Evolutionary conservation across 2,113 vertebrate species (phyloP), one percentile per base, ranked within the genome.

Genomic region (Rhinolophus ferrumequinum): DNA sequence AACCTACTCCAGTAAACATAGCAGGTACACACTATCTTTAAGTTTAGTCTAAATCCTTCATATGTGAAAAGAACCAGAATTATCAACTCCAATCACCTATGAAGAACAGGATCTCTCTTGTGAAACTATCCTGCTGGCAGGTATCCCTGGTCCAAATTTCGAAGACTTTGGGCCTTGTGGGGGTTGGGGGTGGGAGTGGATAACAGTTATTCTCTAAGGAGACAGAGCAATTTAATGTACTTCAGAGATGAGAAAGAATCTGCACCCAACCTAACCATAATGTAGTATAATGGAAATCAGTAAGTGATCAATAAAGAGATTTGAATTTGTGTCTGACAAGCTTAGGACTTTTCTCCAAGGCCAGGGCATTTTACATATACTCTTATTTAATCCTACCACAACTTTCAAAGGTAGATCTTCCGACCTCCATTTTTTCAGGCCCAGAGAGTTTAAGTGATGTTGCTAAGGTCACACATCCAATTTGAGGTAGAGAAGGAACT

Each of bases 1-100:
- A 92, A 38, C 35, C 56, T 82, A 72, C 60, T 93, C 35, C 38
- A 92, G 26, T 70, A 88, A 86, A 60, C n/a, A 72, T 35, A 66
- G n/a, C 19, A 95, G n/a, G 8, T 50, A 35, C 11, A 86, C 9
- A 72, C 1, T 50, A 41, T 79, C 58, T 90, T 83, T 67, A 66
- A 86, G 33, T 69, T 72, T 82, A 67, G 19, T 89, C 75, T 73
- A 95, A 96, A 84, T 82, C 24, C 30, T 88, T 69, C 80, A 6
- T 44, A 28, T 77, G 60, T 91, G 69, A 90, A 89, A 88, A 90
- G 24, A 85, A 56, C 41, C n/a, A 67, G 11, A 93, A 52, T 85
- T 87, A 60, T 44, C 58, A 84, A 83, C n/a, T 89, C 44, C 30
- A 82, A 38, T 82, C 58, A 35, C 54, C 82, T 66, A 33, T 82